A percentile compares a stretch with the other conserved stretches of the same genome.
These are phyloP conservation scores for Nesogale talazaci DNA, from an alignment of 2,113 vertebrate genomes.

Conservation along the genomic window DNA sequence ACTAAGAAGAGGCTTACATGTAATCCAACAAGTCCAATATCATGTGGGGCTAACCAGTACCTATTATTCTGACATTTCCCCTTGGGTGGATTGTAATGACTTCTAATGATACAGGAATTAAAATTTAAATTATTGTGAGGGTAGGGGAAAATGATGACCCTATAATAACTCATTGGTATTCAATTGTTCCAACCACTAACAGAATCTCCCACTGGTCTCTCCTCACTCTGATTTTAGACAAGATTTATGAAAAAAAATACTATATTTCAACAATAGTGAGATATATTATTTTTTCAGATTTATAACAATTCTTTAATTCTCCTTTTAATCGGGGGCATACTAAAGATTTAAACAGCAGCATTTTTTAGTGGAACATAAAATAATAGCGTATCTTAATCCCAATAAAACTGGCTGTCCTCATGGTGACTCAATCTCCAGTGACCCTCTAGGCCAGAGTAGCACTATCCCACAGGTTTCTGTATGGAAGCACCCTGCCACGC, in stretches of 20 bases:
- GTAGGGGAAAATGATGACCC: neutral
- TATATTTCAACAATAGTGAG: neutral
- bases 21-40: neutral
- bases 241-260: conserved; percentile 16
- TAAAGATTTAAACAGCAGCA: neutral
- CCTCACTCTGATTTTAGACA: neutral
- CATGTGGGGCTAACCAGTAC: neutral
- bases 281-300: neutral
- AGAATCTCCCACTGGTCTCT: neutral
- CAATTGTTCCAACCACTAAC: neutral
- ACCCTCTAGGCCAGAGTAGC: neutral
- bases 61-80: neutral
- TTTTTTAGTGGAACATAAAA: neutral
- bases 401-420: neutral
- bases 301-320: neutral
- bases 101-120: neutral
- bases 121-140: conserved; percentile 32
- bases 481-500: neutral
- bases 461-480: neutral
- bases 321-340: neutral
- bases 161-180: conserved; percentile 17
- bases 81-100: neutral
- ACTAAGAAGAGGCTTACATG: neutral
- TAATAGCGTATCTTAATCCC: neutral
- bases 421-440: neutral